A percentile compares a stretch with the other conserved stretches of the same genome.
phyloP scores from a whole-genome alignment of 2,113 vertebrate species.

The Coreoperca whiteheadi region DNA sequence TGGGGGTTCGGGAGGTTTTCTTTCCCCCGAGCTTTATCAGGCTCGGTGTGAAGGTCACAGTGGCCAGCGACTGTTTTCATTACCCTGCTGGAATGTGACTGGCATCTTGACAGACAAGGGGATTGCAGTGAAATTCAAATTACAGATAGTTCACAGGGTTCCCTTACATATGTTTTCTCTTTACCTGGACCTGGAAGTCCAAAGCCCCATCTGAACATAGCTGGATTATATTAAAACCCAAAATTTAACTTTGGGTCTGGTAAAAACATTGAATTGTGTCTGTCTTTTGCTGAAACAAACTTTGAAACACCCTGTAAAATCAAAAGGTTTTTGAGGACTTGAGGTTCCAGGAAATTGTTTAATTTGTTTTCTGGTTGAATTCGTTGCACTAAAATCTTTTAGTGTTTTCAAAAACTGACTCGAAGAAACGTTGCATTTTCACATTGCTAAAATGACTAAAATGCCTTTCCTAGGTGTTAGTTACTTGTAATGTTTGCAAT shows the following conservation, averaged over 20 bases:
- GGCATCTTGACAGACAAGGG: neutral
- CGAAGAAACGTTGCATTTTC: neutral
- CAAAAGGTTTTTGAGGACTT: neutral
- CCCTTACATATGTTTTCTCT: neutral
- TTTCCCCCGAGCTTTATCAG: constrained; percentile 66
- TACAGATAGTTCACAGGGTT: neutral
- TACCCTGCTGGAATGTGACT: constrained; percentile 42
- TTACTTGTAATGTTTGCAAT: neutral
- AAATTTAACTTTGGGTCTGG: neutral
- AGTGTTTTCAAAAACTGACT: too few species aligned
- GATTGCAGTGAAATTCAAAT: neutral
- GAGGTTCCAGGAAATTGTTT: neutral
- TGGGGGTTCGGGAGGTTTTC: constrained; percentile 11
- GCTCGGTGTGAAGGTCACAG: constrained; percentile 65
- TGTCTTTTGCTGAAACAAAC: neutral
- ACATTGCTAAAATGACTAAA: neutral
- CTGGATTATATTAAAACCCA: neutral
- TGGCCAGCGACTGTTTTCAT: constrained; percentile 36
- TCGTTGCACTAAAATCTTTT: neutral
- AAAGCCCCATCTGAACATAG: neutral
- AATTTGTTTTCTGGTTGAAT: neutral
- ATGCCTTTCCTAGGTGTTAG: neutral
- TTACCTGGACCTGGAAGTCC: neutral
- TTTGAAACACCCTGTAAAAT: neutral
- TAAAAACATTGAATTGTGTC: neutral